Evolutionary conservation across 2,113 vertebrate species (phyloP), one percentile per base, ranked within the genome.

Genomic region (Ciconia stormi): DNA sequence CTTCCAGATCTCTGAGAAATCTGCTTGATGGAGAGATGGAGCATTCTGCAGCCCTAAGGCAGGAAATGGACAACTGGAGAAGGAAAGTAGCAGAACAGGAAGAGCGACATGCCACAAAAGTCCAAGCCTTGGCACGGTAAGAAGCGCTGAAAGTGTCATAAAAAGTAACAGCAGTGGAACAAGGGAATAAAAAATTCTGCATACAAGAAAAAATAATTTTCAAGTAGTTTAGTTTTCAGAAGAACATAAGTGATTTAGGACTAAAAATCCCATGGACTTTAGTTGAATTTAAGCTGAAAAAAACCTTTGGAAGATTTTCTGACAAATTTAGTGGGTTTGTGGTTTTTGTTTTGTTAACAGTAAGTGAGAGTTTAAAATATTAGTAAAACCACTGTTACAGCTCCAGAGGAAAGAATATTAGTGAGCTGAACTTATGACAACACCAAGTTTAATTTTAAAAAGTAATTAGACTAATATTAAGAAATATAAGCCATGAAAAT

Each of bases 1-100:
- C 81, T 73, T 90, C 26, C 98, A 99, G 99, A 94, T 99, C 99
- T 11, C 98, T 99, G 78, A 98, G 99, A 70, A 98, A 98, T 89
- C 98, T 99, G 86, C 98, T 99, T 52, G 99, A 99, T 7, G 99
- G 99, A 11, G 99, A 99, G 98, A 99, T 99, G 99, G 99, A 99
- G 84, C 99, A 99, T 95, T 99, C 99, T 1, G 99, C 99, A 3
- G 98, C 96, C 0, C 98, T 99, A 46, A 98, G 99, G 92, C 99
- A 99, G 86, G 99, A 99, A 91, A 96, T 99, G 2, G 99, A 99
- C 81, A 90, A 95, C 95, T 98, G 99, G 97, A 99, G 98, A 65
- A 99, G 95, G 98, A 99, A 98, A 85, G 95, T 98, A 90, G 97
- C 98, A 1, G 99, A 99, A 52, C 98, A 99, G 93, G 99, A 99